Conservation (phyloP, 1,140 invertebrate genomes). For the Penaeus indicus region DNA sequence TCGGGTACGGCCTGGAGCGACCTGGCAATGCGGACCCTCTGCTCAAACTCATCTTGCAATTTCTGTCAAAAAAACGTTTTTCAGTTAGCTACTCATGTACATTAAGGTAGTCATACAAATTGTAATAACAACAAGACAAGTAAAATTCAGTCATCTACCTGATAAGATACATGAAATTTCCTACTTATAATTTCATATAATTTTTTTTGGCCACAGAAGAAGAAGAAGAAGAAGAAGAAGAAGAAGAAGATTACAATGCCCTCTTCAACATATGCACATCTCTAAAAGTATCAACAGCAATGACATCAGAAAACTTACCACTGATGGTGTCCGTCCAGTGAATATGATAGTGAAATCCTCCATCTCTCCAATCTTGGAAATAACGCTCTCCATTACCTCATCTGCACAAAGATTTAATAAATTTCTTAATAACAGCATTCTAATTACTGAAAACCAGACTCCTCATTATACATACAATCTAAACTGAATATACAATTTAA, state of each 20-base stretch:
- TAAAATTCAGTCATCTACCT: no score
- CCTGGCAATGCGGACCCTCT: slow-evolving; percentile 46
- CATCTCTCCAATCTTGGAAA: slow-evolving; percentile 58
- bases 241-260: no score
- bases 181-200: no score
- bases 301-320: slow-evolving; percentile 39
- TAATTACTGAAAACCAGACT: no score
- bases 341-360: slow-evolving; percentile 63
- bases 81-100: no score
- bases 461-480: no score
- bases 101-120: no score
- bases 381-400: slow-evolving; percentile 64
- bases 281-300: neutral
- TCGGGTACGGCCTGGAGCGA: slow-evolving; percentile 28
- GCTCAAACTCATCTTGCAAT: slow-evolving; percentile 36
- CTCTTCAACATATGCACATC: neutral
- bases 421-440: neutral
- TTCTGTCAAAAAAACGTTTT: slow-evolving; percentile 21
- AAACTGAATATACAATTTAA: no score
- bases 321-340: slow-evolving; percentile 58
- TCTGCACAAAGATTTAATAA: slow-evolving; percentile 49
- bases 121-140: no score
- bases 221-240: no score
- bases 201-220: no score
- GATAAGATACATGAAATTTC: no score